These are phyloP conservation scores for Netelia inedita DNA, from an alignment of 2,888 invertebrate species.

Conservation along the genomic window DNA sequence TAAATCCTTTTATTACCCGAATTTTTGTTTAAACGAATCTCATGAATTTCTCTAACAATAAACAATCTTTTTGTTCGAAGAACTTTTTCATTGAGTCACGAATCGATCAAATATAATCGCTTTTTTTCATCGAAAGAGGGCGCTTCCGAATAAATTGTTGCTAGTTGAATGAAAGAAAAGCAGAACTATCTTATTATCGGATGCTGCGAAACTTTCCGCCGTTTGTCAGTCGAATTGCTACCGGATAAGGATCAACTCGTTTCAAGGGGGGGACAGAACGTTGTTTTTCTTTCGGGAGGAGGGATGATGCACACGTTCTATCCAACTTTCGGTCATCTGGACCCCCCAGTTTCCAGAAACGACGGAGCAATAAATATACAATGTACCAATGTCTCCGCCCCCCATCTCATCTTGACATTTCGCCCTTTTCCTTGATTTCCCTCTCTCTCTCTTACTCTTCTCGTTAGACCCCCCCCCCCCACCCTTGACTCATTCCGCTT, in stretches of 20 bases:
- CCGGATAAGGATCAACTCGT: conserved; percentile 77
- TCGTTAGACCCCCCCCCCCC: not conserved
- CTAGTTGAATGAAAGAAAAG: not conserved
- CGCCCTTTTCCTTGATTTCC: conserved; percentile 60
- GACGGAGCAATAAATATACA: conserved; percentile 79
- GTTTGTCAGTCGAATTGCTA: conserved; percentile 65
- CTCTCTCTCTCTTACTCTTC: not conserved
- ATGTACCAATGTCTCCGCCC: conserved; percentile 63
- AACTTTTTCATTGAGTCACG: too few species aligned
- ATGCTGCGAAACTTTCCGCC: conserved; percentile 13
- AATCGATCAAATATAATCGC: not conserved
- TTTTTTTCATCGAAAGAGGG: not conserved
- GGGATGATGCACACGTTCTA: conserved; percentile 24
- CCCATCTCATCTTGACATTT: conserved; percentile 35
- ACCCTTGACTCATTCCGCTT: not conserved
- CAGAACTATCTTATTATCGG: conserved; percentile 59
- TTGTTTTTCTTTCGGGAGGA: not conserved
- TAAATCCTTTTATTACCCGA: not conserved
- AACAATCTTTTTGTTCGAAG: too few species aligned
- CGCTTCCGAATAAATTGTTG: too few species aligned
- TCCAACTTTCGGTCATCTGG: conserved; percentile 23
- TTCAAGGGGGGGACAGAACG: conserved; percentile 66
- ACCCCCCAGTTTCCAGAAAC: conserved; percentile 60
- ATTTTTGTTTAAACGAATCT: too few species aligned
- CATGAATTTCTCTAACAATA: too few species aligned